These are phyloP conservation scores for Turritopsis dohrnii DNA, from an alignment of 30 jellyfish, hydroid and myxozoan genomes.

Conservation along the genomic window DNA sequence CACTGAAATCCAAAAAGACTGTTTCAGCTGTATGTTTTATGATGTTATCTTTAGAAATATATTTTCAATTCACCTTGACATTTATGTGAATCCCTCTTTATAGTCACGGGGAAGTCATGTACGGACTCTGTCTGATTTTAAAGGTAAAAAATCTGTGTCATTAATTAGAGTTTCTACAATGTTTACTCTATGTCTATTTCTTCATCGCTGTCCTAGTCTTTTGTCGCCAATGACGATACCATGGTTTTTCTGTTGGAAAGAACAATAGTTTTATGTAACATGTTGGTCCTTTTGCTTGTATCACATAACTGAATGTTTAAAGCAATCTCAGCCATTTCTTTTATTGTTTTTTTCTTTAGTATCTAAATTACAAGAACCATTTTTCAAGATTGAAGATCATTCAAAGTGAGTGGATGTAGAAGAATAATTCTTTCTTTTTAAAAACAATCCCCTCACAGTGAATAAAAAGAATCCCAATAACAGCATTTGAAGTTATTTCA, in stretches of 20 bases:
- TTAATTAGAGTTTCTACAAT: too few relatives aligned
- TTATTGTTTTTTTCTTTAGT: neutral
- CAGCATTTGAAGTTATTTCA: too few relatives aligned
- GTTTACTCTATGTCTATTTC: too few relatives aligned
- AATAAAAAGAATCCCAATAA: too few relatives aligned
- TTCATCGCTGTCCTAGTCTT: too few relatives aligned
- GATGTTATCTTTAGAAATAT: neutral
- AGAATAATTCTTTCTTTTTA: too few relatives aligned
- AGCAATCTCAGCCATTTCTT: neutral
- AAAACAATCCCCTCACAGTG: too few relatives aligned
- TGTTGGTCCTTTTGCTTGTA: too few relatives aligned
- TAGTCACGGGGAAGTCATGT: slow-evolving; percentile 2
- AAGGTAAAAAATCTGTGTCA: slow-evolving; percentile 14
- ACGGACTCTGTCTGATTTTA: neutral
- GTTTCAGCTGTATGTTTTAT: neutral
- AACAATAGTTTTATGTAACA: too few relatives aligned
- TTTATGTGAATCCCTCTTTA: neutral
- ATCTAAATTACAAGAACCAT: neutral
- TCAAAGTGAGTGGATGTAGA: slow-evolving; percentile 6
- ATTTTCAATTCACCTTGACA: neutral
- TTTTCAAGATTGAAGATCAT: slow-evolving; percentile 14
- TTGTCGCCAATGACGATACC: too few relatives aligned
- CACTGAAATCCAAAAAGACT: neutral
- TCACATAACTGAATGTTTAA: too few relatives aligned
- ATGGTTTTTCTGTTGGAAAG: too few relatives aligned